These are phyloP conservation scores for Scomber japonicus DNA, from an alignment of 2,113 vertebrate species.

Conservation along the genomic window DNA sequence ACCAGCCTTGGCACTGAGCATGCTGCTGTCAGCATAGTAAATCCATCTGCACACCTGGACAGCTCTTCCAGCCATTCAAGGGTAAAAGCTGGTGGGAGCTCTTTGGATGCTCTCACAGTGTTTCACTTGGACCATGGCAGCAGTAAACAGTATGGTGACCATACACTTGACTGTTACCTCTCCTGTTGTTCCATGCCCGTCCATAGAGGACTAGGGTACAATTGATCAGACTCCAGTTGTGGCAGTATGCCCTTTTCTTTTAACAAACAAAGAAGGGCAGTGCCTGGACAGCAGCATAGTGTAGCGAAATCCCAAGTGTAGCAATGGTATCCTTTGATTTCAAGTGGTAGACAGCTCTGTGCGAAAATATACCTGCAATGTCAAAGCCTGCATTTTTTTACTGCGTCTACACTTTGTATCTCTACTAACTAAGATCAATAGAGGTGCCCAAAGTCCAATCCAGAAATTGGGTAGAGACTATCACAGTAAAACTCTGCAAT, in stretches of 20 bases:
- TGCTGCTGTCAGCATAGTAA: conserved; percentile 40
- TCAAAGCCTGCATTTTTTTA: background rate
- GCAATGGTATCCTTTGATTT: conserved; percentile 16
- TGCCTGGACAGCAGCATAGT: background rate
- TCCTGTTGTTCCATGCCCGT: conserved; percentile 19
- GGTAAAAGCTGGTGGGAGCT: conserved; percentile 38
- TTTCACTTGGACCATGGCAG: conserved; percentile 28
- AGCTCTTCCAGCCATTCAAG: conserved; percentile 29
- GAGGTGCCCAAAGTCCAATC: background rate
- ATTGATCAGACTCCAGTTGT: conserved; percentile 35
- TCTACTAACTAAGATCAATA: background rate
- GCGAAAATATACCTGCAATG: background rate
- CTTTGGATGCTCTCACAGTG: background rate
- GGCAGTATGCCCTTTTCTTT: conserved; percentile 16
- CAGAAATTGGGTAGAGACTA: background rate
- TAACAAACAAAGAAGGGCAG: conserved; percentile 4
- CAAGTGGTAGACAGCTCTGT: background rate
- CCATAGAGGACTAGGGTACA: conserved; percentile 9
- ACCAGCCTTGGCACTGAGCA: conserved; percentile 18
- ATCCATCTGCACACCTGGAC: conserved; percentile 29
- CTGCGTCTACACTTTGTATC: background rate
- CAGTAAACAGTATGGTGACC: conserved; percentile 17
- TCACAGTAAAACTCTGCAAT: background rate
- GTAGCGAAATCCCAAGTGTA: background rate
- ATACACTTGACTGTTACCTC: conserved; percentile 22